Evolutionary conservation across 2,888 invertebrate species (phyloP).

Genomic region (Agrotis exclamationis): DNA sequence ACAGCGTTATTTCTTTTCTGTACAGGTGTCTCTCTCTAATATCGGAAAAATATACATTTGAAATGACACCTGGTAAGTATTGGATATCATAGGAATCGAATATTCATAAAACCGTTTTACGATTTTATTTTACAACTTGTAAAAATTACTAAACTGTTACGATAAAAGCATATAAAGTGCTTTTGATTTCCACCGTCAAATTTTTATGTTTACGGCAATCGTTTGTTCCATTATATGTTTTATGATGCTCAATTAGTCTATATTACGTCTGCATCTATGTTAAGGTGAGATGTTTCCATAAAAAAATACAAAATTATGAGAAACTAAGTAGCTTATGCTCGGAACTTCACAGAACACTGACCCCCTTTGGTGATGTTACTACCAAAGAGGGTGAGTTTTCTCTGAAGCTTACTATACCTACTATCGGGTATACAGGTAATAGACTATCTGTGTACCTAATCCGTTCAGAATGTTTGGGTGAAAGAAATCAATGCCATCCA

Average conservation of each 20-base stretch:
- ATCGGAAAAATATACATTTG: slow-evolving; percentile 8
- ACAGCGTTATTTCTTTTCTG: not conserved
- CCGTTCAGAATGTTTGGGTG: too few species aligned
- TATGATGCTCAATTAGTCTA: slow-evolving; percentile 28
- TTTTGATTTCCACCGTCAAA: slow-evolving; percentile 42
- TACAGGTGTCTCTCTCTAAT: slow-evolving; percentile 13
- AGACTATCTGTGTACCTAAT: too few species aligned
- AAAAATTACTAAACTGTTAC: slow-evolving; percentile 34
- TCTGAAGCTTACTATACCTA: too few species aligned
- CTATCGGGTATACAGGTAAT: too few species aligned
- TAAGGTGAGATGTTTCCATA: not conserved
- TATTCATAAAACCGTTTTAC: slow-evolving; percentile 54
- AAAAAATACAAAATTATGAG: not conserved
- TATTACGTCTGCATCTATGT: not conserved
- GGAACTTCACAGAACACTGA: too few species aligned
- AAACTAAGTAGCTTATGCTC: too few species aligned
- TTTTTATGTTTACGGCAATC: slow-evolving; percentile 48
- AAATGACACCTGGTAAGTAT: slow-evolving; percentile 28
- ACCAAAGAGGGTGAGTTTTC: too few species aligned
- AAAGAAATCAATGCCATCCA: too few species aligned
- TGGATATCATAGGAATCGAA: slow-evolving; percentile 35
- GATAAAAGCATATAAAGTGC: slow-evolving; percentile 37
- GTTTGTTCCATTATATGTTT: slow-evolving; percentile 37
- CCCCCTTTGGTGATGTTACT: too few species aligned
- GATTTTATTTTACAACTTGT: slow-evolving; percentile 60